A percentile compares a stretch with the other conserved stretches of the same genome.
These are phyloP conservation scores for Sandelia bainsii DNA, from an alignment of 2,797 vertebrate species.

Conservation along the genomic window DNA sequence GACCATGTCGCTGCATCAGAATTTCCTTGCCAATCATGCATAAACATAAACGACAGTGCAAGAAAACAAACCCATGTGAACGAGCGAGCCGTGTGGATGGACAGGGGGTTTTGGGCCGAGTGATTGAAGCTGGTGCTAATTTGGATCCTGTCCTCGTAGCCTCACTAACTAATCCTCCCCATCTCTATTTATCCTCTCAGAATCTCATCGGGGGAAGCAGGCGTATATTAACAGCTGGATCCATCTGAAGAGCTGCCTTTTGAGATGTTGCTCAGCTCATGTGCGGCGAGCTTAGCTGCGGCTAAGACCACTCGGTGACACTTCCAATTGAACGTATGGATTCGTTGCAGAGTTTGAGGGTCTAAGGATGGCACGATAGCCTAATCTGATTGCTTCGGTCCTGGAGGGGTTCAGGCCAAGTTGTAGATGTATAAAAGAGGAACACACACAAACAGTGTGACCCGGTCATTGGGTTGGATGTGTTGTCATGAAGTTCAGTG, in stretches of 20 bases:
- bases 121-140: conserved; percentile 79
- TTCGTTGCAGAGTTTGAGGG: conserved; percentile 65
- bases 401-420: conserved; percentile 52
- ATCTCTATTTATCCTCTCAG: conserved; percentile 82
- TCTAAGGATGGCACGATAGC: conserved; percentile 65
- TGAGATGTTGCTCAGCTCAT: conserved; percentile 67
- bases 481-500: conserved; percentile 55
- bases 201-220: conserved; percentile 78
- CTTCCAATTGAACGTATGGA: conserved; percentile 79
- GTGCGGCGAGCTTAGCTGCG: conserved; percentile 69
- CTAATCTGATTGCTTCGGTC: conserved; percentile 80
- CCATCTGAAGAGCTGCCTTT: conserved; percentile 77
- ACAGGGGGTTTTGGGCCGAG: conserved; percentile 47
- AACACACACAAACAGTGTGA: conserved; percentile 65
- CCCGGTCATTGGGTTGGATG: conserved; percentile 68
- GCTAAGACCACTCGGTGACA: conserved; percentile 71
- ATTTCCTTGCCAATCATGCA: conserved; percentile 75
- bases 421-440: conserved; percentile 60
- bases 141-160: conserved; percentile 81
- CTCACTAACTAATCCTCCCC: conserved; percentile 80
- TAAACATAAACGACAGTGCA: conserved; percentile 68
- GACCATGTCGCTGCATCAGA: conserved; percentile 78
- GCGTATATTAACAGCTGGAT: conserved; percentile 75
- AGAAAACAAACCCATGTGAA: conserved; percentile 50
- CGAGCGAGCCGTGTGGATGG: conserved; percentile 31